These are phyloP conservation scores for Simalia tracyae DNA, from an alignment of 2,797 vertebrate species.

Conservation along the genomic window DNA sequence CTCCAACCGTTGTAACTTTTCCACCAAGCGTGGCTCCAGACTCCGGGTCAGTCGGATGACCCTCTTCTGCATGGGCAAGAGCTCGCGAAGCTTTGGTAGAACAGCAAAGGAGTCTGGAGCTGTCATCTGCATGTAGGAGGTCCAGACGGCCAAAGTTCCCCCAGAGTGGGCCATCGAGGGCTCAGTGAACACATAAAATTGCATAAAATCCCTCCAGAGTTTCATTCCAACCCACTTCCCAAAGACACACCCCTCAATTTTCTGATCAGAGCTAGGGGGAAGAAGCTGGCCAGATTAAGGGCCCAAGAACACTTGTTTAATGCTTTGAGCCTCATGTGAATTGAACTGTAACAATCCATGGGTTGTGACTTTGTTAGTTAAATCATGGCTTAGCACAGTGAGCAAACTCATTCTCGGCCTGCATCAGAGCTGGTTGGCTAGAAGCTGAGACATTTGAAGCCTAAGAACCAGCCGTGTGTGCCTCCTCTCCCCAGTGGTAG, in stretches of 20 bases:
- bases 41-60: background rate
- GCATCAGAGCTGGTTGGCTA: background rate
- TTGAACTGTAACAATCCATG: background rate
- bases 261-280: background rate
- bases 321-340: background rate
- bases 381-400: background rate
- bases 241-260: background rate
- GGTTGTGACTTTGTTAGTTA: background rate
- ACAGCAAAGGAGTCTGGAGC: background rate
- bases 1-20: too few relatives aligned
- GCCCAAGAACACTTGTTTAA: too few relatives aligned
- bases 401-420: background rate
- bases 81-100: background rate
- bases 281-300: background rate
- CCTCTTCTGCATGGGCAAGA: background rate
- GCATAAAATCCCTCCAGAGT: background rate
- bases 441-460: background rate
- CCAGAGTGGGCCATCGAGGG: too few relatives aligned
- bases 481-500: background rate
- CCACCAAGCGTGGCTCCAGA: background rate
- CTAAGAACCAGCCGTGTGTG: background rate
- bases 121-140: accelerated
- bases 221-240: background rate
- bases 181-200: too few relatives aligned
- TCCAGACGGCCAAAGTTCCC: background rate